Evolutionary conservation across 2,797 vertebrate genomes (phyloP).

Genomic region (Macroramphosus scolopax): DNA sequence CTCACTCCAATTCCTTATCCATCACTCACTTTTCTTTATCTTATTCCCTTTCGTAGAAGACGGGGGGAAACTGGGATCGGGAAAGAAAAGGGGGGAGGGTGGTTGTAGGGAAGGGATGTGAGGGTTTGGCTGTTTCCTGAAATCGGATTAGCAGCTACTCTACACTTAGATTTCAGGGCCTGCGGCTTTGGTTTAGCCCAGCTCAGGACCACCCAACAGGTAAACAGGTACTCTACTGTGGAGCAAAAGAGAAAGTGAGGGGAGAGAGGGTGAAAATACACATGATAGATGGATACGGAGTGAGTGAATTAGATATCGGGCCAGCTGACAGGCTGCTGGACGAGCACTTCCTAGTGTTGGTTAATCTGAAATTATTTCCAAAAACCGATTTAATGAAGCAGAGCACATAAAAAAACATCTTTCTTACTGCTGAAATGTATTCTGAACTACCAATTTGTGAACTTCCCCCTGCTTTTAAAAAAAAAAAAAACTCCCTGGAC

Average conservation of each 20-base stretch:
- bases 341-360: slow-evolving; percentile 26
- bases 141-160: slow-evolving; percentile 89
- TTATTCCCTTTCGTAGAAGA: slow-evolving; percentile 25
- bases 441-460: slow-evolving; percentile 65
- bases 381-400: slow-evolving; percentile 9
- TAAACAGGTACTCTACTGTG: slow-evolving; percentile 82
- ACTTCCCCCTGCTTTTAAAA: slow-evolving; percentile 59
- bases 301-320: slow-evolving; percentile 56
- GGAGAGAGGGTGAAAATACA: slow-evolving; percentile 60
- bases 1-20: slow-evolving; percentile 20
- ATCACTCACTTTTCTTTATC: slow-evolving; percentile 39
- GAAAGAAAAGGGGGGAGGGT: slow-evolving; percentile 35
- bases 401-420: slow-evolving; percentile 20
- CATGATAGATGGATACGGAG: slow-evolving; percentile 45
- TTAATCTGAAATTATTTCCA: slow-evolving; percentile 53
- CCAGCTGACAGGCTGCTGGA: slow-evolving; percentile 24
- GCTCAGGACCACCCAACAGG: slow-evolving; percentile 85
- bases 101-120: slow-evolving; percentile 56
- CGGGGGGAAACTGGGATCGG: slow-evolving; percentile 40
- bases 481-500: slow-evolving; percentile 65
- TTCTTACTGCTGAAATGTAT: slow-evolving; percentile 53
- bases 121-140: slow-evolving; percentile 83
- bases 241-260: slow-evolving; percentile 52
- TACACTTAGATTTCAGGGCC: slow-evolving; percentile 82
- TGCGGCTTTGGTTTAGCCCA: slow-evolving; percentile 77